Evolutionary conservation across 2,797 vertebrate species (phyloP), one percentile per base, ranked within the genome.

Genomic region (Emys orbicularis): DNA sequence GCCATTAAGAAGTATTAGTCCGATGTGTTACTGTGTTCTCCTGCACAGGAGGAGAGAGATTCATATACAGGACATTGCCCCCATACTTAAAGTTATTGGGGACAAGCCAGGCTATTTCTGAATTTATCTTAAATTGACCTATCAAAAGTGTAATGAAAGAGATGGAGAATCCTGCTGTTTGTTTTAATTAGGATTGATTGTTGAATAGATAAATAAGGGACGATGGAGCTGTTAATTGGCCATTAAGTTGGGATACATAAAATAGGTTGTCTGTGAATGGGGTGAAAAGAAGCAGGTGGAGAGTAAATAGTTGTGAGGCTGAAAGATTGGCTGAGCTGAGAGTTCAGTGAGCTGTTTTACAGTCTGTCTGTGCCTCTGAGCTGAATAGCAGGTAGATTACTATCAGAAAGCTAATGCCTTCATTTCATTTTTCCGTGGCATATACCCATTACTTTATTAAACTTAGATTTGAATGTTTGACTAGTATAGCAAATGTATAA

Each of bases 111-210:
- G 29, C 25, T 54, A 27, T 31, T 82, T 77, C 54, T 12, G 72
- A 34, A 81, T 87, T 72, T 57, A 92, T 68, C 47, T 29, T 81
- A 65, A 82, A 94, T 79, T 41, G 34, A 84, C 86, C 86, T 87
- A 57, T 83, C 89, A 93, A 91, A 94, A 92, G 90, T 72, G 88
- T 1, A 59, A 91, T 47, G 16, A 96, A 85, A 12, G 27, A 76
- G 90, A 89, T 81, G 76, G 93, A 79, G n/a, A 12, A 61, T 86
- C 89, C 89, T 88, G 88, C 81, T 93, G 89, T 91, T 85, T 65
- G 47, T 47, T 61, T 76, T 96, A 96, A 94, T 93, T 95, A 83
- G 91, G 83, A 95, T 29, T 94, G 90, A 96, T 84, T 91, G 53
- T 88, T 93, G 94, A 87, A 86, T 59, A 80, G 44, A 86, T 83